Base-by-base conservation (phyloP, 1,140 invertebrate genomes). In the Acromyrmex echinatior region DNA sequence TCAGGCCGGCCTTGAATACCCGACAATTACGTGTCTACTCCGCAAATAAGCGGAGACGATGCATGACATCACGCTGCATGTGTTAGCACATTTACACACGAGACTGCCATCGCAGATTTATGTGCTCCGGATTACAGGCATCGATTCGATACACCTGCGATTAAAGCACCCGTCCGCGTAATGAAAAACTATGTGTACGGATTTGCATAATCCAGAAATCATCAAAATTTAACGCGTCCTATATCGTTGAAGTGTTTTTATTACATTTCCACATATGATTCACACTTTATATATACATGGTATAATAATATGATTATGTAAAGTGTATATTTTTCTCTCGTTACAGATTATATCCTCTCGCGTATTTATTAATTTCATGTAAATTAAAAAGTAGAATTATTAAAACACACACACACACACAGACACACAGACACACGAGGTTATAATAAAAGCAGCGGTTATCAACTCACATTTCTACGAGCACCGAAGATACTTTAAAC, bases 1-100 rank as follows among this genome's bases (percentile, higher is more conserved):
- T 60, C 62, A 68, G 78, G 53, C 56, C 66, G 90, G 62, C 91
- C 91, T 92, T 92, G 88, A 86, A 86, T 73, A 60, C 79, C 68
- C 58, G 56, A 87, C 84, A 90, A 91, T 92, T 92, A 90, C 88
- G 84, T 62, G 88, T 88, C 86, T 70, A 62, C 85, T 70, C 66
- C 65, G 76, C 85, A 77, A 89, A 91, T 87, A 88, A 91, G 74
- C 89, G 60, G 80, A 89, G 62, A 88, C 81, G 78, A 91, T 49
- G 71, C 77, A 58, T 88, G 80, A 90, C 82, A 88, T 91, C 78
- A 85, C 86, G 79, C 28, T 73, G 82, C 45, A 58, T 65, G 84
- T 53, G 60, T 79, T 82, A n/a, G 28, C 68, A 28, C 39, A 51
- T 63, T 62, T 51, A 12, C 39, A 31, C 35, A n/a, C 65, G 31